A percentile compares a stretch with the other conserved stretches of the same genome.
Conservation (phyloP, 2,888 invertebrate genomes). For the Epistrophe eligans region DNA sequence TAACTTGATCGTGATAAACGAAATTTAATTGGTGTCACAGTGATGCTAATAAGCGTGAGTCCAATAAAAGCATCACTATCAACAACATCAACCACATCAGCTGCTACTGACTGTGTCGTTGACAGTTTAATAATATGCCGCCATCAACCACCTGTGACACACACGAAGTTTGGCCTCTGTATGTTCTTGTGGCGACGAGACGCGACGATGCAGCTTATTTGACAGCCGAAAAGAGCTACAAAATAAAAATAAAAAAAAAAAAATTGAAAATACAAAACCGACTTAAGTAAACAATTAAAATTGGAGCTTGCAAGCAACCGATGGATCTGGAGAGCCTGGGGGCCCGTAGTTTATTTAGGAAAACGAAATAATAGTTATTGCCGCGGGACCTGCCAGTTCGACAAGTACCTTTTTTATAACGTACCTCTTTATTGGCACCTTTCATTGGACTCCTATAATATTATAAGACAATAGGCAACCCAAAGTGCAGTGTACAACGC, state of each 20-base stretch:
- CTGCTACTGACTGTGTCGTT: constrained; percentile 37
- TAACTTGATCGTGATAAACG: constrained; percentile 67
- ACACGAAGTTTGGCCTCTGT: constrained; percentile 44
- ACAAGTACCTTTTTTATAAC: constrained; percentile 27
- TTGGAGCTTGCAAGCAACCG: constrained; percentile 48
- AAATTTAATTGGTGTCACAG: constrained; percentile 75
- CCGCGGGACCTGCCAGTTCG: constrained; percentile 33
- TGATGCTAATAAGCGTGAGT: constrained; percentile 72
- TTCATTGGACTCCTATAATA: constrained; percentile 50
- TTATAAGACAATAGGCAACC: constrained; percentile 68
- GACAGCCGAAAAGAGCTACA: constrained; percentile 36
- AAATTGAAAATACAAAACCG: constrained; percentile 6
- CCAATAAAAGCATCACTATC: constrained; percentile 73
- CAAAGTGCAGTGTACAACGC: constrained; percentile 39
- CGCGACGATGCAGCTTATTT: neutral
- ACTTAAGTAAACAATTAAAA: constrained; percentile 72
- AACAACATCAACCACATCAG: constrained; percentile 55
- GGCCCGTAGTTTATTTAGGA: constrained; percentile 36
- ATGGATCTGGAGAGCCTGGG: constrained; percentile 15
- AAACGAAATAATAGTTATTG: constrained; percentile 34
- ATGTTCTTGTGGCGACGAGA: neutral
- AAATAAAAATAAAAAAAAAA: constrained; percentile 1
- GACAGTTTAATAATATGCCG: constrained; percentile 72
- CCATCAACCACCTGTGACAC: constrained; percentile 62
- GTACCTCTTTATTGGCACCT: constrained; percentile 67